Percentiles rank a stretch among this genome's conserved stretches.
Evolutionary conservation across 2,797 vertebrate genomes (phyloP).

Genomic region (Rhodeus uyekii): DNA sequence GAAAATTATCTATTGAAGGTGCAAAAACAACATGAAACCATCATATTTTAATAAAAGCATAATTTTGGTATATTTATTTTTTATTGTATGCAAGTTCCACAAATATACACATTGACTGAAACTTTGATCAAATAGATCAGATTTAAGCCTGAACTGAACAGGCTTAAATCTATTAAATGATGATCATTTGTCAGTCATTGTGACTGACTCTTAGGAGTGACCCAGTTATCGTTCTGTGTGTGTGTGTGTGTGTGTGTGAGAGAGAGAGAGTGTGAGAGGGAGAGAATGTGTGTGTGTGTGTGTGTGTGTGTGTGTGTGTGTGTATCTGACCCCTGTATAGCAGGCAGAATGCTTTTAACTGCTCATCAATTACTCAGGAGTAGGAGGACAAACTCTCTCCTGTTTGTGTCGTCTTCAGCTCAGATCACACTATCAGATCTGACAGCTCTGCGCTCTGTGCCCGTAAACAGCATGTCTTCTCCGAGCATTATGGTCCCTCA

Average conservation of each 20-base stretch:
- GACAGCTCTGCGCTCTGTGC: neutral
- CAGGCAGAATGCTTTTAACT: neutral
- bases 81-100: neutral
- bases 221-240: slow-evolving; percentile 1
- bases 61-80: neutral
- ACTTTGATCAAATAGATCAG: neutral
- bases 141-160: too few relatives aligned
- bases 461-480: neutral
- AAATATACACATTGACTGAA: neutral
- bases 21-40: neutral
- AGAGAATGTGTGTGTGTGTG: slow-evolving; percentile 1
- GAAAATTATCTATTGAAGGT: neutral
- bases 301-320: slow-evolving; percentile 12
- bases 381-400: neutral
- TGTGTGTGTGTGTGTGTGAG: neutral
- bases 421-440: neutral
- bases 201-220: neutral
- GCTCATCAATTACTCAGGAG: slow-evolving; percentile 22
- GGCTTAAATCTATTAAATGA: neutral
- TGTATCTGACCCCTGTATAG: neutral
- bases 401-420: neutral
- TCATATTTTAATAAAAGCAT: neutral
- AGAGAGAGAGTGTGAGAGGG: neutral
- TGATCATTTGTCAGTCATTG: neutral
- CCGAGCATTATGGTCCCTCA: neutral